Conservation (phyloP, 2,113 vertebrate species). For the Noturus placidus region DNA sequence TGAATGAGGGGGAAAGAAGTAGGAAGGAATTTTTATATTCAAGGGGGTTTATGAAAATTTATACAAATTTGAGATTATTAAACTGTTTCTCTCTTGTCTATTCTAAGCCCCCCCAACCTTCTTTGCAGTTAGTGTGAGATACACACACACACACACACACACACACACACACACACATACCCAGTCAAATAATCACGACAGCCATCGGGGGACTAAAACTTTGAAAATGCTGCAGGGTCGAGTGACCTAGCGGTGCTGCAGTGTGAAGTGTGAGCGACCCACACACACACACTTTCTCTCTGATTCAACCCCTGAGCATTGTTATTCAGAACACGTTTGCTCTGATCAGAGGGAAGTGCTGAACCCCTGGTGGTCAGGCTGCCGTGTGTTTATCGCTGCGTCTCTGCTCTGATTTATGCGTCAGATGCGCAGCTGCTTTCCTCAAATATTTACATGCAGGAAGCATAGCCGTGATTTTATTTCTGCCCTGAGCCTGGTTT, state of each 20-base stretch:
- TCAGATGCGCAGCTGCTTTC: conserved; percentile 41
- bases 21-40: neutral
- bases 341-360: conserved; percentile 2
- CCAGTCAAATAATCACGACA: conserved; percentile 6
- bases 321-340: conserved; percentile 30
- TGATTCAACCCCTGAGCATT: neutral
- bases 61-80: neutral
- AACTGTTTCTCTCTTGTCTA: neutral
- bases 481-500: neutral
- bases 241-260: conserved; percentile 2
- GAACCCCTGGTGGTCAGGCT: conserved; percentile 22
- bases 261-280: neutral
- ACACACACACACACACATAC: conserved; percentile 6
- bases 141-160: conserved; percentile 6
- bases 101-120: neutral
- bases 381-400: conserved; percentile 45
- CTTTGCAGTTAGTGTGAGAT: neutral
- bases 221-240: conserved; percentile 28
- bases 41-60: neutral
- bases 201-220: conserved; percentile 18
- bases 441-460: conserved; percentile 50
- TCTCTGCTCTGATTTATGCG: conserved; percentile 44
- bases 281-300: conserved; percentile 13
- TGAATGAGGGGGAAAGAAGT: no score
- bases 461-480: neutral